Evolutionary conservation across 2,888 invertebrate species (phyloP), one percentile per base, ranked within the genome.

Genomic region (Toxonevra muliebris): DNA sequence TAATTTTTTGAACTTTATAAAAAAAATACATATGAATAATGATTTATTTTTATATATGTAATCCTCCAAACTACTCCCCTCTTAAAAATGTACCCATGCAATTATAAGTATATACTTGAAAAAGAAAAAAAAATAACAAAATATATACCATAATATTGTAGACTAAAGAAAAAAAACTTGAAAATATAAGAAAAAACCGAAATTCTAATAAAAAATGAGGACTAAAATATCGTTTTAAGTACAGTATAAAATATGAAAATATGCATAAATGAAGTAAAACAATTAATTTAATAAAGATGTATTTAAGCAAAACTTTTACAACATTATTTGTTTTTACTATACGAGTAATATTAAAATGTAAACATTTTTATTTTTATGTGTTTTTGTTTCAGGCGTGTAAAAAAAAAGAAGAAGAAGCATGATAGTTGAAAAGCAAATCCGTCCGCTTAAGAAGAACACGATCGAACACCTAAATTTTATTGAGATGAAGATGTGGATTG

Each of bases 261-360:
- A 15, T n/a, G 50, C 13, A 55, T n/a, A 41, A 30, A 54, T 20
- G n/a, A 17, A 61, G 5, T 43, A 48, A 30, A 61, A 41, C 55
- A 61, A 48, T 30, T 17, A 52, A 45, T 19, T 78, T 78, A 78
- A 79, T 20, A 13, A 79, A 75, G 53, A 70, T 77, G 75, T 67
- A 76, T 75, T 74, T 79, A 79, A 79, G 78, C 75, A 65, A 73
- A 70, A 64, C 65, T 45, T 73, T 69, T 65, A 66, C 69, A 30
- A 30, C 68, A 50, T 41, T 59, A 41, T 40, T 58, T 52, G 30
- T 58, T 58, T 41, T 57, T 9, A 52, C 62, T 53, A 42, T 2
- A 54, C 54, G 30, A 17, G 52, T 19, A 48, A 41, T 69, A 61
- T 48, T 71, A 71, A 71, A 64, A 57, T 10, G n/a, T 57, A 48